Conservation (phyloP, 2,888 invertebrate species). For the Marronus borbonicus region DNA sequence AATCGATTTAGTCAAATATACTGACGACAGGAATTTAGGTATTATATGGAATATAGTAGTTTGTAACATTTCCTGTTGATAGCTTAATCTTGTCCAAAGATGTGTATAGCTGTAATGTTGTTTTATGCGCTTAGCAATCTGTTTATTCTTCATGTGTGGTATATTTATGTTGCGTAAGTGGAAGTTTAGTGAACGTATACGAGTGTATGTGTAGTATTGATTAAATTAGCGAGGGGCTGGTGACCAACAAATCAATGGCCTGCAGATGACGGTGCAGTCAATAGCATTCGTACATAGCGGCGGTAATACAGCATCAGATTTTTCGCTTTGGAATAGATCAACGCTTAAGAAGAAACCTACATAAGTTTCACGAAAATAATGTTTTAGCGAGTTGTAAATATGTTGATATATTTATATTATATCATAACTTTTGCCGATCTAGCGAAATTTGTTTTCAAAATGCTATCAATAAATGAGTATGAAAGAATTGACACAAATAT, state of each 20-base stretch:
- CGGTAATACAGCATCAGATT: constrained; percentile 27
- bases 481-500: no score
- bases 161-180: constrained; percentile 36
- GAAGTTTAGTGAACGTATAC: constrained; percentile 21
- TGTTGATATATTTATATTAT: not conserved
- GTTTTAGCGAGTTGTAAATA: constrained; percentile 22
- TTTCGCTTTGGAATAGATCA: constrained; percentile 27
- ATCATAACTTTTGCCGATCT: no score
- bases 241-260: constrained; percentile 70
- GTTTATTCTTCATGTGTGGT: constrained; percentile 13
- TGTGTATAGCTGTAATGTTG: no score
- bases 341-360: constrained; percentile 1
- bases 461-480: no score
- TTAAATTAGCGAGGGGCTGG: constrained; percentile 57
- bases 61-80: no score
- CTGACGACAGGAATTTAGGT: not conserved
- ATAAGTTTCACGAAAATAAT: not conserved
- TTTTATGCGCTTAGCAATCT: not conserved
- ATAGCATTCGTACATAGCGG: constrained; percentile 47
- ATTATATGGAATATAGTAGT: no score
- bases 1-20: not conserved
- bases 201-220: constrained; percentile 56
- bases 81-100: no score
- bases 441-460: no score
- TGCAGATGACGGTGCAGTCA: constrained; percentile 67